phyloP scores from a whole-genome alignment of 1,140 invertebrate genomes.

The Trachymyrmex septentrionalis region DNA sequence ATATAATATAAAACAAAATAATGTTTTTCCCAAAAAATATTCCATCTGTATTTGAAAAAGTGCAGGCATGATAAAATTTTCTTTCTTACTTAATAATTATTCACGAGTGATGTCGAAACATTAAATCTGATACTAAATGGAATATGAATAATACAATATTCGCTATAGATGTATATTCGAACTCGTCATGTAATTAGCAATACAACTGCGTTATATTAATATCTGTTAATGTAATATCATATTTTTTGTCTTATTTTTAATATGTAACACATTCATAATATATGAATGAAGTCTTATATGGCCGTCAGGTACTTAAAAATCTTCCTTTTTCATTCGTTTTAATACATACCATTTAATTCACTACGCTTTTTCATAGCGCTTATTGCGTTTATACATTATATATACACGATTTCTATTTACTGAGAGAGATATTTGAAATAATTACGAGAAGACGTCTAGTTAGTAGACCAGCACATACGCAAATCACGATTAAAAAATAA shows the following conservation, averaged over 20 bases:
- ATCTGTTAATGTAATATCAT: constrained; percentile 16
- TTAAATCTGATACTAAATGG: constrained; percentile 13
- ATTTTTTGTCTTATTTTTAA: not conserved
- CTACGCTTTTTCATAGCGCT: not conserved
- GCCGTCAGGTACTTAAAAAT: constrained; percentile 67
- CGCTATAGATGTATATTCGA: constrained; percentile 43
- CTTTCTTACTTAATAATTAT: constrained; percentile 45
- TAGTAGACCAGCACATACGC: not conserved
- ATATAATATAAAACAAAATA: constrained; percentile 50
- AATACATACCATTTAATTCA: constrained; percentile 23
- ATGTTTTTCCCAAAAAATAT: constrained; percentile 58
- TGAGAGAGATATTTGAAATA: constrained; percentile 28
- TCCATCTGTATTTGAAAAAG: not conserved
- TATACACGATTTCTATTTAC: not conserved
- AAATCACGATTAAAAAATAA: constrained; percentile 42
- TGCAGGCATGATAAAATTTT: not conserved
- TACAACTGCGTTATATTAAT: constrained; percentile 6
- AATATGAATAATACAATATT: constrained; percentile 33
- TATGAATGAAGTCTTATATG: constrained; percentile 36
- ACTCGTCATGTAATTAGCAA: constrained; percentile 23
- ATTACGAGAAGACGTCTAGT: constrained; percentile 9
- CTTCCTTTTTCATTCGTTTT: not conserved
- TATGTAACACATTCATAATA: not conserved
- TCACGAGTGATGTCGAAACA: not conserved
- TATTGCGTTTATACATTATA: constrained; percentile 37